These are phyloP conservation scores for Origma solitaria DNA, from an alignment of 2,113 vertebrate genomes.

Conservation along the genomic window DNA sequence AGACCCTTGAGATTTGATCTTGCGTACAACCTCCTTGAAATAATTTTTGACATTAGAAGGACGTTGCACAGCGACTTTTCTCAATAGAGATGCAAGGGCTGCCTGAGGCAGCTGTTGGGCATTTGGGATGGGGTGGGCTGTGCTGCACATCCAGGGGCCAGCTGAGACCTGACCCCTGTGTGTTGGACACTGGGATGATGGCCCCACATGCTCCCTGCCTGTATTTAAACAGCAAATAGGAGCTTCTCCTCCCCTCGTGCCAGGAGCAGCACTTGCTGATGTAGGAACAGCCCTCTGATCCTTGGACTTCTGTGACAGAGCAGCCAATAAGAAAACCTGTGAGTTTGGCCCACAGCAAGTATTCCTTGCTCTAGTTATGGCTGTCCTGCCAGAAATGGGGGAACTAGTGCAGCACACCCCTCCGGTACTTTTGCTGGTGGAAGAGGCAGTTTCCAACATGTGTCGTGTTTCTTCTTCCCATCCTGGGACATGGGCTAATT, in stretches of 20 bases:
- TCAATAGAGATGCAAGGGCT: not conserved
- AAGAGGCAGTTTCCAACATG: not conserved
- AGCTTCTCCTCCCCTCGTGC: not conserved
- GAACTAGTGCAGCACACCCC: not conserved
- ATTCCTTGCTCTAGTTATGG: not conserved
- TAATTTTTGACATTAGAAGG: not conserved
- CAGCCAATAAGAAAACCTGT: not conserved
- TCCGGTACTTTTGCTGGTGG: not conserved
- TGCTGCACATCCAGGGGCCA: not conserved
- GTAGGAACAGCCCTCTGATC: not conserved
- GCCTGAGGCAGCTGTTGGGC: not conserved
- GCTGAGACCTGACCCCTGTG: fast-evolving
- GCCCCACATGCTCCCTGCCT: not conserved
- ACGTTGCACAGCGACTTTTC: not conserved
- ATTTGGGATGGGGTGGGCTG: not conserved
- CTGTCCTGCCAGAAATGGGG: not conserved
- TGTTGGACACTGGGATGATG: not conserved
- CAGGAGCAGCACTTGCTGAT: not conserved
- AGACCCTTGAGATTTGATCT: not conserved
- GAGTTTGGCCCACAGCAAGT: not conserved
- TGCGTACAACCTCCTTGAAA: not conserved
- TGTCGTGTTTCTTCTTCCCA: not conserved
- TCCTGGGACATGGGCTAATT: not conserved
- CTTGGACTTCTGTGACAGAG: not conserved
- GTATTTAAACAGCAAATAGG: not conserved